phyloP scores from a whole-genome alignment of 1,140 invertebrate species.

The Cyphomyrmex costatus region DNA sequence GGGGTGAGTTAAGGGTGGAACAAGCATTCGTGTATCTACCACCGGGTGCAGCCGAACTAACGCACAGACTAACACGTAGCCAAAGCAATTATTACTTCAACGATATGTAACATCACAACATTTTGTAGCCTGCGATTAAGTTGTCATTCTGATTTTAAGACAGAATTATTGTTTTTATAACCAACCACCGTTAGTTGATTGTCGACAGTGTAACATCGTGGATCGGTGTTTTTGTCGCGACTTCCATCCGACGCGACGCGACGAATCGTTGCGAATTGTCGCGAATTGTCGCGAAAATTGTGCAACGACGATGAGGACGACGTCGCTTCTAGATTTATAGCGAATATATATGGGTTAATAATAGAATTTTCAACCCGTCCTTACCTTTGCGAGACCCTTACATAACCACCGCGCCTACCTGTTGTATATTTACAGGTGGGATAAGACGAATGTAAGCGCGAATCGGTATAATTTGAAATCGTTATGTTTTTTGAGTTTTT shows the following conservation, averaged over 20 bases:
- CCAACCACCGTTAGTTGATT: neutral
- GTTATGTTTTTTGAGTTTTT: conserved; percentile 82
- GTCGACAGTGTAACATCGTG: neutral
- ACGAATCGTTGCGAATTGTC: conserved; percentile 40
- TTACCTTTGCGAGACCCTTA: conserved; percentile 83
- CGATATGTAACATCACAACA: conserved; percentile 27
- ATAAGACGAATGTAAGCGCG: conserved; percentile 75
- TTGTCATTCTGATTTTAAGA: conserved; percentile 19
- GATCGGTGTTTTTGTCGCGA: neutral
- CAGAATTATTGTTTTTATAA: conserved; percentile 48
- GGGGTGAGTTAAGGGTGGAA: neutral
- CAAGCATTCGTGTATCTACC: conserved; percentile 3
- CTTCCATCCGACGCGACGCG: neutral
- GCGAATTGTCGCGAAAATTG: conserved; percentile 13
- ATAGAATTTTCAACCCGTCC: conserved; percentile 85
- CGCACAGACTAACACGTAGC: conserved; percentile 2
- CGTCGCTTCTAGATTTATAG: conserved; percentile 79
- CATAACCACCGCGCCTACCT: conserved; percentile 78
- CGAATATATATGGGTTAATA: conserved; percentile 80
- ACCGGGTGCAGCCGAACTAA: neutral
- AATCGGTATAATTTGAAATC: conserved; percentile 74
- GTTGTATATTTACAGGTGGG: conserved; percentile 83
- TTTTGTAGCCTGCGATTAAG: neutral
- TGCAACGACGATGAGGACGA: conserved; percentile 15
- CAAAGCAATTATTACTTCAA: conserved; percentile 60